Conservation (phyloP, 1,140 invertebrate genomes). For the Aphaenogaster ashmeadi region DNA sequence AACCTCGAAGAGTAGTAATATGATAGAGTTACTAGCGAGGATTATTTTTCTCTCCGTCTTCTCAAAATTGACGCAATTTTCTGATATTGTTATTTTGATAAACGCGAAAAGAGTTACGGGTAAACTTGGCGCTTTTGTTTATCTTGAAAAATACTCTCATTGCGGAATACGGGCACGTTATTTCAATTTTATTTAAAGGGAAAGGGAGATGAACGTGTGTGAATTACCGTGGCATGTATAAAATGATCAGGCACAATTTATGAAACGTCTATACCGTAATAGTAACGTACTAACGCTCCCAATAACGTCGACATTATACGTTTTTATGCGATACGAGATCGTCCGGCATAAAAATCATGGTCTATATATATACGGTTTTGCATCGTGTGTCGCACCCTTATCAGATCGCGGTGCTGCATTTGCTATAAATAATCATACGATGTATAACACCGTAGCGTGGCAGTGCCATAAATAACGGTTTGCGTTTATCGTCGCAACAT, state of each 20-base stretch:
- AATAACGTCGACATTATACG: constrained; percentile 3
- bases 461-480: constrained; percentile 48
- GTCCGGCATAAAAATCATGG: constrained; percentile 23
- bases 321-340: constrained; percentile 11
- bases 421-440: constrained; percentile 54
- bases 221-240: not conserved
- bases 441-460: constrained; percentile 29
- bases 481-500: constrained; percentile 46
- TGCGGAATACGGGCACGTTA: not conserved
- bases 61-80: not conserved
- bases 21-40: not conserved
- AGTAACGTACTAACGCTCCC: not conserved
- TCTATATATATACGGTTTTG: not conserved
- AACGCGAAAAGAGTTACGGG: not conserved
- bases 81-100: not conserved
- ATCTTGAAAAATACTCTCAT: not conserved
- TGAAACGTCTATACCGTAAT: not conserved
- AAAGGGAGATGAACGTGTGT: not conserved
- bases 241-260: constrained; percentile 1
- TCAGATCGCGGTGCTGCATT: constrained; percentile 46
- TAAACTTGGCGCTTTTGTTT: not conserved
- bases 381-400: constrained; percentile 16
- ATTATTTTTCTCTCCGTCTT: constrained; percentile 14
- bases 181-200: not conserved
- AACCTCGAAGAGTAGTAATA: not conserved